These are phyloP conservation scores for Siniperca undulata DNA, from an alignment of 2,797 vertebrate species.

Conservation along the genomic window DNA sequence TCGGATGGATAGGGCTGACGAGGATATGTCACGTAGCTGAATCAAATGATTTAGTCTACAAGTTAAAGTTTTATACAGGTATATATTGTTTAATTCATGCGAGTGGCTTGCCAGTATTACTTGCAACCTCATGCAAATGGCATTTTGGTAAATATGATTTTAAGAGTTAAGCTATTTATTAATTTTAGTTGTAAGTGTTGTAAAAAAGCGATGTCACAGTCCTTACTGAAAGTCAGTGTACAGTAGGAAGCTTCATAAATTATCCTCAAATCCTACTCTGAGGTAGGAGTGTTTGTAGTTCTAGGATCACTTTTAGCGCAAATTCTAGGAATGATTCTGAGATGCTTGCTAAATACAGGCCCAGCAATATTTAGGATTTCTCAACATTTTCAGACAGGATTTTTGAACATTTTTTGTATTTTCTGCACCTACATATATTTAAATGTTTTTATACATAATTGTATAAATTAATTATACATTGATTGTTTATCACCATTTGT, in stretches of 20 bases:
- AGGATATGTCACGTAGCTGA: too few relatives aligned
- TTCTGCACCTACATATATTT: neutral
- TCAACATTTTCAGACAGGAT: neutral
- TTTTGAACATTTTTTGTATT: neutral
- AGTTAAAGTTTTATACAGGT: too few relatives aligned
- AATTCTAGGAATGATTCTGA: neutral
- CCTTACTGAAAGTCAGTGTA: neutral
- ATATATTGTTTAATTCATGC: neutral
- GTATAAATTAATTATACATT: neutral
- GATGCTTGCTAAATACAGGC: neutral
- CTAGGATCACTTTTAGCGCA: too few relatives aligned
- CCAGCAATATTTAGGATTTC: neutral
- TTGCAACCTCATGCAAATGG: neutral
- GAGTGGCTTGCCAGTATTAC: neutral
- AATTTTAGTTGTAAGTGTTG: too few relatives aligned
- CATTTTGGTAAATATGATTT: neutral
- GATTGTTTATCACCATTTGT: neutral
- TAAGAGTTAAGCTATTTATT: too few relatives aligned
- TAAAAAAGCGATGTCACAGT: neutral
- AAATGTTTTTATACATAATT: neutral
- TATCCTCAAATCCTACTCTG: constrained; percentile 1
- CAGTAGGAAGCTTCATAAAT: neutral
- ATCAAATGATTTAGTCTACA: too few relatives aligned
- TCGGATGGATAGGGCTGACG: too few relatives aligned
- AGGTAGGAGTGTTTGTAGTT: constrained; percentile 20